Percentiles rank a stretch among this genome's conserved stretches.
phyloP scores from a whole-genome alignment of 2,888 invertebrate genomes.

The Galerucella pusilla region DNA sequence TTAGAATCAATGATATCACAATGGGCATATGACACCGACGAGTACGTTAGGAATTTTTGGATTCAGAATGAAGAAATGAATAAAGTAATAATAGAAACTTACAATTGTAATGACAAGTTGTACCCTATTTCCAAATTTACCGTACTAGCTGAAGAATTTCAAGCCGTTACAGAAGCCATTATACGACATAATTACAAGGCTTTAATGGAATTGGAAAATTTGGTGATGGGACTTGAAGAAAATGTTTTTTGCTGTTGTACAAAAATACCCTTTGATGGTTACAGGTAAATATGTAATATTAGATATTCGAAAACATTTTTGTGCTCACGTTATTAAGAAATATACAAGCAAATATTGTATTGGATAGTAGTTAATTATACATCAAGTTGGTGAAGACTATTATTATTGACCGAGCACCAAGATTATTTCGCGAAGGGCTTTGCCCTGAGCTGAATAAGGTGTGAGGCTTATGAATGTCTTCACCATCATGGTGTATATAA shows the following conservation, averaged over 20 bases:
- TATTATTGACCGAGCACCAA: no score
- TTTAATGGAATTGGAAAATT: neutral
- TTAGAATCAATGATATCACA: conserved; percentile 23
- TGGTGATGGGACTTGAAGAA: neutral
- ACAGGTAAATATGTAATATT: conserved; percentile 1
- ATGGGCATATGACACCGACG: conserved; percentile 24
- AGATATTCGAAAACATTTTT: neutral
- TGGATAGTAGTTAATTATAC: no score
- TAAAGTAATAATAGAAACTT: conserved; percentile 7
- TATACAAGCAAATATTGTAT: no score
- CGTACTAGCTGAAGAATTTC: neutral
- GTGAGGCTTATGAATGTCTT: no score
- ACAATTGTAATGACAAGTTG: neutral
- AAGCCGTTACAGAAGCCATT: conserved; percentile 17
- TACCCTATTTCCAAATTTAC: neutral
- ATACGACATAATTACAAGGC: conserved; percentile 6
- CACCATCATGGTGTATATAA: no score
- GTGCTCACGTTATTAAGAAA: neutral
- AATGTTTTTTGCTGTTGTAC: neutral
- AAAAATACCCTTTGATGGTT: neutral
- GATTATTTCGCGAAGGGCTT: no score
- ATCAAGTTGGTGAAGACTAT: no score
- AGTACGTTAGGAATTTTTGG: conserved; percentile 8
- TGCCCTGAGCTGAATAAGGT: no score
- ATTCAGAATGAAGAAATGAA: conserved; percentile 23